These are phyloP conservation scores for Rhinoderma darwinii DNA, from an alignment of 2,113 vertebrate species.

Conservation along the genomic window DNA sequence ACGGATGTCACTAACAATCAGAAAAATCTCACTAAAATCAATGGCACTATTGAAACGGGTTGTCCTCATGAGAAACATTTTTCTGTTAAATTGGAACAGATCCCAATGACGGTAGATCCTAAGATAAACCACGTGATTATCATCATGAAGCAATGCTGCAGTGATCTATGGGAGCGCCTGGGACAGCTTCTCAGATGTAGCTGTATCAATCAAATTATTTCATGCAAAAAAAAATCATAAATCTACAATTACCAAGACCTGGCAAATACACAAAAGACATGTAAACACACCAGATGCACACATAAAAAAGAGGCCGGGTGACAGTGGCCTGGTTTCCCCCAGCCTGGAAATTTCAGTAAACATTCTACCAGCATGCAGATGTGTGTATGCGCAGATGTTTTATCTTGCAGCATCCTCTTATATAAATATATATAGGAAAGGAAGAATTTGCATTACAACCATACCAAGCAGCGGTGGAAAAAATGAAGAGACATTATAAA, in stretches of 20 bases:
- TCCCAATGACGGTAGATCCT: too few species aligned
- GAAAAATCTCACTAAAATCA: too few species aligned
- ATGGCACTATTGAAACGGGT: too few species aligned
- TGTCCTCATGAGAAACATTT: too few species aligned
- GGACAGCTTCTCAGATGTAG: background rate
- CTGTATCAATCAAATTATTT: background rate
- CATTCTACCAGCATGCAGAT: background rate
- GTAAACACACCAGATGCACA: background rate
- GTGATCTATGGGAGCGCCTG: background rate
- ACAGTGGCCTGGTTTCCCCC: background rate
- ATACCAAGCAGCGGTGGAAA: slow-evolving; percentile 42
- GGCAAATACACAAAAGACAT: background rate
- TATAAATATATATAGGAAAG: background rate
- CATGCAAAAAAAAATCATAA: background rate
- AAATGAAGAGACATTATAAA: slow-evolving; percentile 57
- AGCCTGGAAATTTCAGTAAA: background rate
- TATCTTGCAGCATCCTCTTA: background rate
- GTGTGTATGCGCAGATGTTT: slow-evolving; percentile 32
- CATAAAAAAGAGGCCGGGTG: background rate
- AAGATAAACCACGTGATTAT: too few species aligned
- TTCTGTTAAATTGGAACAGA: too few species aligned
- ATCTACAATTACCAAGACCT: background rate
- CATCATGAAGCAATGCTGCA: too few species aligned
- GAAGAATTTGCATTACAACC: slow-evolving; percentile 17
- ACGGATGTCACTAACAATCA: too few species aligned